Percentiles rank a stretch among this genome's conserved stretches.
Conservation (phyloP, 2,113 vertebrate species). For the Progne subis region DNA sequence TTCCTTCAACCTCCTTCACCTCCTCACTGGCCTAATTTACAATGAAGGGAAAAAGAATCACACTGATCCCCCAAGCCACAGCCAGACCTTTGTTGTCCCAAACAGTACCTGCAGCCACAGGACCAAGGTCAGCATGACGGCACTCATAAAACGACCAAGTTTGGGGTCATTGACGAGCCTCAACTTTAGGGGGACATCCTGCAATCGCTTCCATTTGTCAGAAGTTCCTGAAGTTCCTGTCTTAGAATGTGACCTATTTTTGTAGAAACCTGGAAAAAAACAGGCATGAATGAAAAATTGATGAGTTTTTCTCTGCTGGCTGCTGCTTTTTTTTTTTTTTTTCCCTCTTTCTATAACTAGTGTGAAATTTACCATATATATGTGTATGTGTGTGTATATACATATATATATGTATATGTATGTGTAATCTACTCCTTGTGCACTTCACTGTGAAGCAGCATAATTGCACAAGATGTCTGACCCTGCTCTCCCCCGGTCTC, state of each 20-base stretch:
- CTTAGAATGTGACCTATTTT: background rate
- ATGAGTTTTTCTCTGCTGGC: background rate
- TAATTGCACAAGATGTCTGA: background rate
- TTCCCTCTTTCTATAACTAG: background rate
- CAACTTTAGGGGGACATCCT: background rate
- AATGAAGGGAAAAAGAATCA: background rate
- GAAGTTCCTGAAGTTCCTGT: background rate
- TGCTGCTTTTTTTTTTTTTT: background rate
- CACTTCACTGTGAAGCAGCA: background rate
- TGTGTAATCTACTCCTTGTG: background rate
- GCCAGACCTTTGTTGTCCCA: background rate
- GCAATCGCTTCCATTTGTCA: background rate
- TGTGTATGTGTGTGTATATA: too few species aligned
- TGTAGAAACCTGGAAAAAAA: background rate
- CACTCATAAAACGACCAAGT: background rate
- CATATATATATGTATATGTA: too few species aligned
- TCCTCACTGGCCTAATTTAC: background rate
- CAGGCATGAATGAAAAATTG: background rate
- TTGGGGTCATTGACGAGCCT: background rate
- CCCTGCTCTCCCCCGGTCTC: background rate
- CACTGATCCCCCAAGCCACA: background rate
- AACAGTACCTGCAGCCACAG: background rate
- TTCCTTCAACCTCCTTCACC: background rate
- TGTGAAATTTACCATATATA: background rate
- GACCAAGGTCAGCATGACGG: background rate